These are phyloP conservation scores for Phyllotreta striolata DNA, from an alignment of 2,888 invertebrate genomes.

Conservation along the genomic window DNA sequence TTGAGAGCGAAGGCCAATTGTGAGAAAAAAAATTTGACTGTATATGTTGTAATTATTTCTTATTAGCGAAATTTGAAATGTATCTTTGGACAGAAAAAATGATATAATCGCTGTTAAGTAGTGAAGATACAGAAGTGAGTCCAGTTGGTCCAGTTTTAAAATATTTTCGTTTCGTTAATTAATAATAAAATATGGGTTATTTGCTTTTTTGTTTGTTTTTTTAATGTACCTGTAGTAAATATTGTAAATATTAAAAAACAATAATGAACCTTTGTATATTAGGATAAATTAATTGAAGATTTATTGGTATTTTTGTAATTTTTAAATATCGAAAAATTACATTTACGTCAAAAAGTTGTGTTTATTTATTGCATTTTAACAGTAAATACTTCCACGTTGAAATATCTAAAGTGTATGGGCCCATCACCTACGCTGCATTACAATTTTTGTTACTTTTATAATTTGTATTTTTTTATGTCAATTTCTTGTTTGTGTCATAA, in stretches of 20 bases:
- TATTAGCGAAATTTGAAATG: too few relatives aligned
- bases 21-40: too few relatives aligned
- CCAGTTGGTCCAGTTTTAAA: constrained; percentile 13
- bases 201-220: constrained; percentile 13
- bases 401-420: constrained; percentile 37
- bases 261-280: constrained; percentile 16
- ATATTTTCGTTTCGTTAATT: constrained; percentile 5
- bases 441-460: constrained; percentile 44
- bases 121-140: constrained; percentile 16
- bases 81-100: neutral
- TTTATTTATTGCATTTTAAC: constrained; percentile 7
- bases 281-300: constrained; percentile 20
- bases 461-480: constrained; percentile 46
- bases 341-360: constrained; percentile 24
- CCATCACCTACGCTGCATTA: constrained; percentile 39
- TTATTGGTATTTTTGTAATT: constrained; percentile 19
- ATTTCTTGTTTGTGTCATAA: constrained; percentile 56
- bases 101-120: constrained; percentile 7
- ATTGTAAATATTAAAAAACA: constrained; percentile 21
- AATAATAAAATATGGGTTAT: constrained; percentile 10
- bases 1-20: too few relatives aligned
- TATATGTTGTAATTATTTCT: too few relatives aligned
- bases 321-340: constrained; percentile 19
- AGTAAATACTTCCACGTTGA: constrained; percentile 19
- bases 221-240: constrained; percentile 21